Conservation (phyloP, 2,113 vertebrate genomes). For the Agelaius phoeniceus region DNA sequence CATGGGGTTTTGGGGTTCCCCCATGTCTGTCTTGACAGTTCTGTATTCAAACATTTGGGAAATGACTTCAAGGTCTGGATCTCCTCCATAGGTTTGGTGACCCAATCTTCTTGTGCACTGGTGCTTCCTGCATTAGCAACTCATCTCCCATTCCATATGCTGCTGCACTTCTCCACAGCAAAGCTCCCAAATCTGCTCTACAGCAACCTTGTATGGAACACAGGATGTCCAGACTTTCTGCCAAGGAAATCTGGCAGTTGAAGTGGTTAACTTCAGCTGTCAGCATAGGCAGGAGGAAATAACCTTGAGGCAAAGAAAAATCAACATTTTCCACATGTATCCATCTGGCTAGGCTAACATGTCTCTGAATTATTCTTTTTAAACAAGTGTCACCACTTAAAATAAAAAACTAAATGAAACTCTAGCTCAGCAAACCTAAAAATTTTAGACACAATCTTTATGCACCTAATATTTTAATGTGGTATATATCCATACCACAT, state of each 20-base stretch:
- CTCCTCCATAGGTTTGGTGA: neutral
- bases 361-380: neutral
- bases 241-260: neutral
- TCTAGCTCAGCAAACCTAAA: neutral
- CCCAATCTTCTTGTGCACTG: neutral
- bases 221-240: neutral
- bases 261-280: neutral
- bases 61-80: neutral
- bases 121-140: neutral
- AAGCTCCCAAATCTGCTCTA: neutral
- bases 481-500: neutral
- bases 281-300: neutral
- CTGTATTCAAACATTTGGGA: neutral
- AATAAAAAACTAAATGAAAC: neutral
- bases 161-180: neutral
- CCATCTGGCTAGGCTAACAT: neutral
- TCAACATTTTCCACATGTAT: neutral
- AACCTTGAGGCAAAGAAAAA: conserved; percentile 23
- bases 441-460: neutral
- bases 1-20: neutral
- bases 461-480: neutral
- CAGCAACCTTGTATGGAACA: neutral
- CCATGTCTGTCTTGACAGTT: neutral
- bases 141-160: accelerated
- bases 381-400: neutral